Evolutionary conservation across 1,140 invertebrate genomes (phyloP).

Genomic region (Penaeus chinensis): DNA sequence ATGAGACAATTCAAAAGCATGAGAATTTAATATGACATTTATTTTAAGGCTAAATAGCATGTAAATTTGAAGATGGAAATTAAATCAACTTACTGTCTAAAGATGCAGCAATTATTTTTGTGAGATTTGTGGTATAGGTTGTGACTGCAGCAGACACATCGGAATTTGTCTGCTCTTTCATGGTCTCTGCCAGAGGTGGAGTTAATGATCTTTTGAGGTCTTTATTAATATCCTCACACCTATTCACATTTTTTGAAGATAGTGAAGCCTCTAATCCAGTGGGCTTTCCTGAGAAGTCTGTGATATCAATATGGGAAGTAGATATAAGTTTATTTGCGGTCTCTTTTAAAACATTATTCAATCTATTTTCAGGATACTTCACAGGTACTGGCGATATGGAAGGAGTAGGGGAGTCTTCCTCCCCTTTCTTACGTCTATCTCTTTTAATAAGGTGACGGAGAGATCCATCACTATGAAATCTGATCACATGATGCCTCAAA

Average conservation of each 20-base stretch:
- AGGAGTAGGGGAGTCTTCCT: constrained; percentile 31
- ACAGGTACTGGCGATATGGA: constrained; percentile 16
- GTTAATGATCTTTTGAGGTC: not conserved
- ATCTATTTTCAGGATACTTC: constrained; percentile 29
- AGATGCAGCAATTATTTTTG: constrained; percentile 60
- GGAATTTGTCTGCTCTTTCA: not conserved
- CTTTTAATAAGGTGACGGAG: constrained; percentile 66
- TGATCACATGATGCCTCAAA: constrained; percentile 70
- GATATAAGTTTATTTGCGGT: constrained; percentile 56
- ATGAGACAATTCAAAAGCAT: too few relatives aligned
- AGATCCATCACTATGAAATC: constrained; percentile 68
- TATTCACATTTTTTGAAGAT: constrained; percentile 1
- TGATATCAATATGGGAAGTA: constrained; percentile 40
- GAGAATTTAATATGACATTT: too few relatives aligned
- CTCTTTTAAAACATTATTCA: constrained; percentile 55
- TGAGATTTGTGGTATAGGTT: constrained; percentile 57
- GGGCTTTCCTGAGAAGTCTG: constrained; percentile 38
- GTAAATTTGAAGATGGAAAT: not conserved
- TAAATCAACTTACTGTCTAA: constrained; percentile 52
- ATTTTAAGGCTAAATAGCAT: too few relatives aligned
- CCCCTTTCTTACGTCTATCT: constrained; percentile 59
- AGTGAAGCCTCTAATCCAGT: constrained; percentile 44
- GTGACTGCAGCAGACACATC: constrained; percentile 34
- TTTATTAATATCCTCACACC: not conserved
- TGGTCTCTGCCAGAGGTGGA: not conserved